Conservation (phyloP, 1,140 invertebrate species). For the Trichomalopsis sarcophagae region DNA sequence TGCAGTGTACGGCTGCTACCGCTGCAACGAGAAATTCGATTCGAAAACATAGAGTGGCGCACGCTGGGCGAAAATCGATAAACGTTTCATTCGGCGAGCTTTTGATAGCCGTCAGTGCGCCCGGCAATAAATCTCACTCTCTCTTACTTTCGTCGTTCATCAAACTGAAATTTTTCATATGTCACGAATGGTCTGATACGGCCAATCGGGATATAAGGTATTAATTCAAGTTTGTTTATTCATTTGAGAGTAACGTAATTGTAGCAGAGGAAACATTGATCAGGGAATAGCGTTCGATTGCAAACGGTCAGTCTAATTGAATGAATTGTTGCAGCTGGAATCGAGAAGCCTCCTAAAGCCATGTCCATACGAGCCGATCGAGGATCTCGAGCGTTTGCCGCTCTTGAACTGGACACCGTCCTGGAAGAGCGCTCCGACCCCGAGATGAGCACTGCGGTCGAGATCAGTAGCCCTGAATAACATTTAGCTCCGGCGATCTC, state of each 20-base stretch:
- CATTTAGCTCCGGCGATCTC: slow-evolving; percentile 69
- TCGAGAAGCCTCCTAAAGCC: slow-evolving; percentile 78
- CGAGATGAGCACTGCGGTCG: slow-evolving; percentile 78
- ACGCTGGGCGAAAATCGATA: not conserved
- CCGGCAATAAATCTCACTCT: not conserved
- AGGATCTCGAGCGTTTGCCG: slow-evolving; percentile 80
- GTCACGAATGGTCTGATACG: not conserved
- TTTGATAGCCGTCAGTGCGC: not conserved
- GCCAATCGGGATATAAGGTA: not conserved
- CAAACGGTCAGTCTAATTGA: not conserved
- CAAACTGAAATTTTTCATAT: not conserved
- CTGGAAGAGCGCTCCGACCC: slow-evolving; percentile 86
- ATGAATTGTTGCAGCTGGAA: slow-evolving; percentile 63
- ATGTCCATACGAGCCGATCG: slow-evolving; percentile 80
- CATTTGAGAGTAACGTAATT: too few species aligned
- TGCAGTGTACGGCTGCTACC: too few species aligned
- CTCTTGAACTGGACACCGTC: slow-evolving; percentile 86
- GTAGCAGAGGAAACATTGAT: too few species aligned
- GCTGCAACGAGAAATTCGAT: too few species aligned
- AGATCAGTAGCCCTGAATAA: slow-evolving; percentile 71
- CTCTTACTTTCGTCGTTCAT: not conserved
- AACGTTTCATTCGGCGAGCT: not conserved
- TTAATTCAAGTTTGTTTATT: too few species aligned
- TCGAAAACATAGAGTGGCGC: too few species aligned
- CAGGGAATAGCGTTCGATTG: too few species aligned